Conservation (phyloP, 1,140 invertebrate species). For the Oncopodura yosiiana region DNA sequence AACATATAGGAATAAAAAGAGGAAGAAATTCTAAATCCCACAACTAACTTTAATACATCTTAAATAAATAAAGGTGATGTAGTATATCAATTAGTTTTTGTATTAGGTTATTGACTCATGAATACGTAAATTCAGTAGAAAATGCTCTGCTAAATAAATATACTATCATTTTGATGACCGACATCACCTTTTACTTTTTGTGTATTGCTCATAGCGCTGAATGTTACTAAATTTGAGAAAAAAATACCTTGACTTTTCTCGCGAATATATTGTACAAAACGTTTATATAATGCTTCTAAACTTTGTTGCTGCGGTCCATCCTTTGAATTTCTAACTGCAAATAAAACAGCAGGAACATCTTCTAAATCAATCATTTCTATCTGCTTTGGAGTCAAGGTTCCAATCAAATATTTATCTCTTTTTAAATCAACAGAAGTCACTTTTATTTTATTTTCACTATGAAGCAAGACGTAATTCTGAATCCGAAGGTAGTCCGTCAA, state of each 20-base stretch:
- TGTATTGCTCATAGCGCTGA: too few species aligned
- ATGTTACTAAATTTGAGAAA: too few species aligned
- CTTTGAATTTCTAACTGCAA: conserved; percentile 21
- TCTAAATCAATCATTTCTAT: conserved; percentile 21
- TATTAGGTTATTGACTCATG: too few species aligned
- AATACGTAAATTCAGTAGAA: too few species aligned
- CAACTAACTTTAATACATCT: too few species aligned
- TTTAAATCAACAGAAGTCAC: conserved; percentile 21
- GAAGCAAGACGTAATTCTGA: conserved; percentile 22
- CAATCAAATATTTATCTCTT: conserved; percentile 20
- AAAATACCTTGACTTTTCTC: conserved; percentile 24
- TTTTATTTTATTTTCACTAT: conserved; percentile 12
- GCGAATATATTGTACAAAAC: conserved; percentile 31
- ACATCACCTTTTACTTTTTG: too few species aligned
- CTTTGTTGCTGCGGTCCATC: conserved; percentile 31
- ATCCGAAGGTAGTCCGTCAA: conserved; percentile 29
- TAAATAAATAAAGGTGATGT: too few species aligned
- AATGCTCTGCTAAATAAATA: too few species aligned
- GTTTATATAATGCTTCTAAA: conserved; percentile 24
- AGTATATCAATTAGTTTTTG: too few species aligned
- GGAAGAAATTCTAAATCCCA: too few species aligned
- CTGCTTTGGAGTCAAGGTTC: conserved; percentile 30
- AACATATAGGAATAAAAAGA: too few species aligned
- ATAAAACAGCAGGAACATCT: conserved; percentile 27
- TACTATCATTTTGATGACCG: too few species aligned